These are phyloP conservation scores for Lagodon rhomboides DNA, from an alignment of 2,797 vertebrate genomes.

Conservation along the genomic window DNA sequence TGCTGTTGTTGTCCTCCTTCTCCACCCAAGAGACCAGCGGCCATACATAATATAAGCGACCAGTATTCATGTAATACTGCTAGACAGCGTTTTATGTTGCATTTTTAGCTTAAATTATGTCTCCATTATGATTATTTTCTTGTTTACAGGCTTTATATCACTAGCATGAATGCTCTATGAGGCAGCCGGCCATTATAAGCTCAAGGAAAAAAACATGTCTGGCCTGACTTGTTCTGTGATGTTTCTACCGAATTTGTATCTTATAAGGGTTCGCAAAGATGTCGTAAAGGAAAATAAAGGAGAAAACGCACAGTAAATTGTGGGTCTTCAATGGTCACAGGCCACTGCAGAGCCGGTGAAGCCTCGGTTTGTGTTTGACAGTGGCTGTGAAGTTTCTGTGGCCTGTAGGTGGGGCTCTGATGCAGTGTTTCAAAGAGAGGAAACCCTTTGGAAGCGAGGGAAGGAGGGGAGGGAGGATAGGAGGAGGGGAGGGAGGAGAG, in stretches of 20 bases:
- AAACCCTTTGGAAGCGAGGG: conserved; percentile 36
- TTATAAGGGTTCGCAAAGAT: no score
- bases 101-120: neutral
- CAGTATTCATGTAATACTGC: neutral
- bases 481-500: neutral
- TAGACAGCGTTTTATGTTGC: neutral
- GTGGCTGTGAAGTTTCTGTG: conserved; percentile 49
- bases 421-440: conserved; percentile 83
- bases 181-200: neutral
- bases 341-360: neutral
- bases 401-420: conserved; percentile 88
- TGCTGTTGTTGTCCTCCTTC: no score
- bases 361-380: conserved; percentile 11
- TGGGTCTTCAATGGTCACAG: neutral
- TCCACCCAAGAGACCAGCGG: neutral
- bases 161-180: neutral
- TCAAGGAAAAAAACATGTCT: neutral
- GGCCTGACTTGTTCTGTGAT: neutral
- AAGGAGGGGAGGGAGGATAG: conserved; percentile 7
- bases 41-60: neutral
- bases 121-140: neutral
- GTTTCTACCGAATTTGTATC: neutral
- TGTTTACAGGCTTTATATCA: neutral
- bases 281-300: no score
- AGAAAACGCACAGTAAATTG: no score